Percentiles rank a stretch among this genome's conserved stretches.
Conservation (phyloP, 1,140 invertebrate genomes). For the Ceratitis capitata region DNA sequence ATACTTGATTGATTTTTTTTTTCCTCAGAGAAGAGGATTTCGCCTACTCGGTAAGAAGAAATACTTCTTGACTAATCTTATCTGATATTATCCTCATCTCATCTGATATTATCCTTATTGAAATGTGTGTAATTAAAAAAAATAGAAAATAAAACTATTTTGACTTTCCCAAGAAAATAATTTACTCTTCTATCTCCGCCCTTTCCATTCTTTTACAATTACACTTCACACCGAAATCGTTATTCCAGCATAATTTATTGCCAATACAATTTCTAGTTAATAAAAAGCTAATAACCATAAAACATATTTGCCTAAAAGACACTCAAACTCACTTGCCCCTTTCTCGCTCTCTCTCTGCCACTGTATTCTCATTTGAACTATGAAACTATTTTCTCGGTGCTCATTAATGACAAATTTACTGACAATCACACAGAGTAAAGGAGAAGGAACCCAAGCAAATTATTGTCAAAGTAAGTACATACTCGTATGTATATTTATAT, state of each 20-base stretch:
- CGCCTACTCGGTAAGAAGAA: no score
- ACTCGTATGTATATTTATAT: no score
- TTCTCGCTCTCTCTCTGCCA: neutral
- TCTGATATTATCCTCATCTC: no score
- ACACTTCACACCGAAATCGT: no score
- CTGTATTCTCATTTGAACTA: neutral
- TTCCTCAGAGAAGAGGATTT: no score
- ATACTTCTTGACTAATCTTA: no score
- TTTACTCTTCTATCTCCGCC: neutral
- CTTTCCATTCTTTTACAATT: no score
- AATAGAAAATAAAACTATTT: no score
- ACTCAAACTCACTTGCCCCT: neutral
- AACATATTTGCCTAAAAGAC: neutral
- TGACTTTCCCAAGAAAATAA: no score
- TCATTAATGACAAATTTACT: slow-evolving; percentile 4
- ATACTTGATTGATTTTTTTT: no score
- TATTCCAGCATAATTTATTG: neutral
- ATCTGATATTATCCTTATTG: no score
- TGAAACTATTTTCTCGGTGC: neutral
- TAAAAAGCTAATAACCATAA: slow-evolving; percentile 10
- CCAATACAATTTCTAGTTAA: neutral
- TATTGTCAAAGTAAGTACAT: neutral
- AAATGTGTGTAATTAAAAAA: no score
- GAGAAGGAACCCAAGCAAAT: neutral
- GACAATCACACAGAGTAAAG: neutral